Base-by-base conservation (phyloP, 2,113 vertebrate species). In the Cololabis saira region DNA sequence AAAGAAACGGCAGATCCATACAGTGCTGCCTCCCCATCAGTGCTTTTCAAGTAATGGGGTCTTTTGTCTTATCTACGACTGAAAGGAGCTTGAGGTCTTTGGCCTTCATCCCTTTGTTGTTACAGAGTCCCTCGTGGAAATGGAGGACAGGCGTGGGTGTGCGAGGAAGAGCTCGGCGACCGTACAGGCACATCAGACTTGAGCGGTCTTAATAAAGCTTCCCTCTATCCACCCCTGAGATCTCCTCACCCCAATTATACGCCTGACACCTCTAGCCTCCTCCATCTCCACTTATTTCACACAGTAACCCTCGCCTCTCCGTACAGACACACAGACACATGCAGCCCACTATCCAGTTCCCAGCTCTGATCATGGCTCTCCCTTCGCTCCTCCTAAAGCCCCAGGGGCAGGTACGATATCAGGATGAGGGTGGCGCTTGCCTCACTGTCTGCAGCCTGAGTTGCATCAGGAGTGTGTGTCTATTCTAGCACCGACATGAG, bases 181-280 rank as follows among this genome's bases (percentile, higher is more conserved):
- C 57, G 51, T 45, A 66, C 41, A 1, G 52, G 70, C 82, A 78
- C 80, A 89, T 83, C 77, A 71, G 67, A 87, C 78, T 78, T 48
- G 62, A 88, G 79, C 79, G 17, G 83, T 87, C 91, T 90, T 91
- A 87, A 92, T 90, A 91, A 92, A 91, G 82, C 86, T 78, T 68
- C 64, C 65, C 68, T 87, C 80, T 71, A 86, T 90, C 89, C 85
- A 85, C 83, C 67, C 83, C 55, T 42, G 80, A 82, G 87, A 92
- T 91, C 89, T 85, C 74, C 85, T 93, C 90, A 91, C 86, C 90
- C 87, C 90, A 91, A 93, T 94, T 92, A 92, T 83, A 87, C 67
- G 65, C 37, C 84, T 80, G 85, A 88, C 90, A 90, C 87, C 81
- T 79, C 88, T 24, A 81, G 64, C 67, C 85, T 87, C 83, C 80